Base-by-base conservation (phyloP, 2,113 vertebrate genomes). In the Gymnocephalus cernua region DNA sequence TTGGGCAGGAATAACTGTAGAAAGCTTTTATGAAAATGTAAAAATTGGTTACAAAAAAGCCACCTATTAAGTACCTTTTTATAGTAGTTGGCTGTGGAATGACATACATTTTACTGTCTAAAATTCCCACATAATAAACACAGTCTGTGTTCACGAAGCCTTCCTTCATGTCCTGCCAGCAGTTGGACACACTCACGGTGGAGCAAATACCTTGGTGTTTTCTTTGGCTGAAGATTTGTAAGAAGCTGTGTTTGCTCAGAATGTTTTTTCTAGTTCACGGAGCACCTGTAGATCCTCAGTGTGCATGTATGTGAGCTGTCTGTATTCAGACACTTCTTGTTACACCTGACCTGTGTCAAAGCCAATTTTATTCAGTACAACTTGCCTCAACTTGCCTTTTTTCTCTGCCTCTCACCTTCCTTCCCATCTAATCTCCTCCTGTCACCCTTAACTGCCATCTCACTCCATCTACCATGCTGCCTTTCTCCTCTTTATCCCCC, bases 141-240 rank as follows among this genome's bases (percentile, higher is more conserved):
- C 15, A 25, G 45, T 56, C 15, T 51, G 53, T 21, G 4, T 74
- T 69, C 48, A 70, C 1, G 1, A 53, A 76, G 44, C 25, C 21
- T 29, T 1, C 74, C 70, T 88, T 91, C 14, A 86, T 86, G 56
- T 84, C 21, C 32, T 79, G 80, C 77, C 89, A 88, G 80, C 62
- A 35, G 57, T 32, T 86, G 72, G 61, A 80, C 69, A 50, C 72
- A 72, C 57, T 69, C 69, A 70, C 23, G 2, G 27, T 38, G 35
- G 51, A 67, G 71, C n/a, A 71, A 78, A 72, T 50, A 63, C n/a
- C 41, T 66, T 57, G 6, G 62, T 53, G 74, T 74, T 83, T 53
- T 74, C 29, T 78, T 85, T 86, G 87, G 71, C 72, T 50, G 14
- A 58, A 69, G 21, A 54, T 81, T 68, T 61, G 16, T 72, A 65